Percentiles rank a stretch among this genome's conserved stretches.
phyloP scores from a whole-genome alignment of 2,113 vertebrate genomes.

The Myiozetetes cayanensis region DNA sequence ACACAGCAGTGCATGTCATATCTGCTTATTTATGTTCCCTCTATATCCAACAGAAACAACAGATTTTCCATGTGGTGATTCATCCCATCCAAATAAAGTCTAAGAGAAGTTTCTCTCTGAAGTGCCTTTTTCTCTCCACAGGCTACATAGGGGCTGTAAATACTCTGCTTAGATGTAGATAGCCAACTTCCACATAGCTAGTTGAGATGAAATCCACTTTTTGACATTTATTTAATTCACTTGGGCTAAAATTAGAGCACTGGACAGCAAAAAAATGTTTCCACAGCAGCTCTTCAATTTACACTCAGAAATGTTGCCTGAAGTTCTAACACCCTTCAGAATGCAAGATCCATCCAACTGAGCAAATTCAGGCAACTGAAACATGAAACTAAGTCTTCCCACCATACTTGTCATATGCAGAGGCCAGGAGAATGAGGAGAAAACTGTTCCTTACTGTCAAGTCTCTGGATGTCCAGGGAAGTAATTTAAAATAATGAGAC shows the following conservation, averaged over 20 bases:
- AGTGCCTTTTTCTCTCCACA: not conserved
- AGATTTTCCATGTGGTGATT: not conserved
- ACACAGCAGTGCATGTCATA: not conserved
- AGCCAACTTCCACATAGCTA: not conserved
- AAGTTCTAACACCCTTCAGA: not conserved
- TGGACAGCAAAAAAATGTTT: not conserved
- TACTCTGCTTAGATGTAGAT: not conserved
- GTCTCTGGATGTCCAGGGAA: not conserved
- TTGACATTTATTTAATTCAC: not conserved
- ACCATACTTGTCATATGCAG: not conserved
- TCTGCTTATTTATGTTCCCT: slow-evolving; percentile 15
- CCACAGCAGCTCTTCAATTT: not conserved
- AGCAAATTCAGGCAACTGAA: not conserved
- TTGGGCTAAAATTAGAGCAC: not conserved
- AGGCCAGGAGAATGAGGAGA: not conserved
- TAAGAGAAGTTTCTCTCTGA: not conserved
- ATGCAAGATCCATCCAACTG: not conserved
- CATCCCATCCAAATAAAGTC: not conserved
- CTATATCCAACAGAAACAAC: not conserved
- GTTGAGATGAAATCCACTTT: not conserved
- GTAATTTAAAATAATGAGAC: not conserved
- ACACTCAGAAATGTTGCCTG: not conserved
- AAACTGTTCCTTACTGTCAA: not conserved
- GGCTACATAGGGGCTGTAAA: not conserved
- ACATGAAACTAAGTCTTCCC: not conserved